Evolutionary conservation across 2,888 invertebrate species (phyloP).

Genomic region (Hipparchia sbordonii): DNA sequence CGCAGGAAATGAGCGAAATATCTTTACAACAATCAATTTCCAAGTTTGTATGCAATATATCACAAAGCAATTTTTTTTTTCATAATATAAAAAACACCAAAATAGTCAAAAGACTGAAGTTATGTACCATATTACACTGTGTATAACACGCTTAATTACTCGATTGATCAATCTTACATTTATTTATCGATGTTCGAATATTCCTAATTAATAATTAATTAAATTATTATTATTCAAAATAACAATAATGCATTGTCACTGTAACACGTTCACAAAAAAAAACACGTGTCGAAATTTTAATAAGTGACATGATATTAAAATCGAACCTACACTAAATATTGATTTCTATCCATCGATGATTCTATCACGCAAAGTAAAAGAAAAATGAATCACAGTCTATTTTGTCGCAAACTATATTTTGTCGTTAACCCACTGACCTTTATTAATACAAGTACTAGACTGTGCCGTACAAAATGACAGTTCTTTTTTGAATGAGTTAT

Average conservation of each 20-base stretch:
- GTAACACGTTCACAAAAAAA: conserved; percentile 36
- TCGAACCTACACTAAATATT: conserved; percentile 12
- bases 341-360: neutral
- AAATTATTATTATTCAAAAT: neutral
- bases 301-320: conserved; percentile 28
- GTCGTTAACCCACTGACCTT: too few relatives aligned
- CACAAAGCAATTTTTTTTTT: conserved; percentile 63
- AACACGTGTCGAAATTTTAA: conserved; percentile 35
- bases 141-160: conserved; percentile 40
- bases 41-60: conserved; percentile 56
- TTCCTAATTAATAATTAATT: neutral
- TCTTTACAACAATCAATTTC: conserved; percentile 42
- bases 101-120: conserved; percentile 57
- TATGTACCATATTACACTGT: conserved; percentile 49
- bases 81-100: conserved; percentile 57
- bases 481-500: too few relatives aligned
- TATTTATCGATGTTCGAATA: conserved; percentile 21
- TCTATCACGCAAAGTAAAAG: neutral
- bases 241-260: conserved; percentile 27
- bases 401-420: too few relatives aligned
- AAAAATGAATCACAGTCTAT: neutral
- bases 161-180: conserved; percentile 26
- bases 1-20: too few relatives aligned
- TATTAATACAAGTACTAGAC: too few relatives aligned
- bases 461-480: too few relatives aligned